Percentiles rank a stretch among this genome's conserved stretches.
These are phyloP conservation scores for Hyperoodon ampullatus DNA, from an alignment of 2,113 vertebrate genomes.

Conservation along the genomic window DNA sequence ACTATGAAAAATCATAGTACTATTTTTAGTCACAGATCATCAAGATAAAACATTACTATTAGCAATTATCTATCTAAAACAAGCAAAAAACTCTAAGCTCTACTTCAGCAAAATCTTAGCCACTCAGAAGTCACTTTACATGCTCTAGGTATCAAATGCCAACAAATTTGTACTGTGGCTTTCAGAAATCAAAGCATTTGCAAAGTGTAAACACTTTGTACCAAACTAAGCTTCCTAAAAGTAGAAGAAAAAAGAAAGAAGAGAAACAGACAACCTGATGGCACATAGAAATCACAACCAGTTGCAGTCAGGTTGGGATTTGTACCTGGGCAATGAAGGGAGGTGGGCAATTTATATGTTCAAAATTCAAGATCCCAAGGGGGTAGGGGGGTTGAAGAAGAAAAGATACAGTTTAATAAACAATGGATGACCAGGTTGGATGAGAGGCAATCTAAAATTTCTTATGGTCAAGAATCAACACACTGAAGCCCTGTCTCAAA, in stretches of 20 bases:
- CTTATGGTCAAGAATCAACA: neutral
- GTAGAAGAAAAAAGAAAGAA: neutral
- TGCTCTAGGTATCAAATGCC: neutral
- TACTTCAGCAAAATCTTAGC: neutral
- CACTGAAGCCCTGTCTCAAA: neutral
- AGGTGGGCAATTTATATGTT: neutral
- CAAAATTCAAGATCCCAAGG: neutral
- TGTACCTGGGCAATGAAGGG: neutral
- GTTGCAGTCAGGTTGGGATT: neutral
- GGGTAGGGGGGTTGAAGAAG: neutral
- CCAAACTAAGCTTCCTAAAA: constrained; percentile 23
- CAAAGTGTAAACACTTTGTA: neutral
- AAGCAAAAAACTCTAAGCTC: neutral
- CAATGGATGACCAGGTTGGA: neutral
- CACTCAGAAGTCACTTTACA: neutral
- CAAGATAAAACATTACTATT: constrained; percentile 23
- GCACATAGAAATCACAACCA: neutral
- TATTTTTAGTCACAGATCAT: neutral
- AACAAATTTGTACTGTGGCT: neutral
- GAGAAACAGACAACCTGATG: neutral
- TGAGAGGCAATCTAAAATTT: neutral
- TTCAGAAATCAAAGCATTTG: constrained; percentile 37
- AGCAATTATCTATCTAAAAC: neutral
- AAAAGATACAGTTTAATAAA: neutral
- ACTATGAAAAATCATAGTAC: constrained; percentile 28